A percentile compares a stretch with the other conserved stretches of the same genome.
Conservation (phyloP, 53 echinoderm and acorn worm genomes). For the Hippasteria phrygiana region DNA sequence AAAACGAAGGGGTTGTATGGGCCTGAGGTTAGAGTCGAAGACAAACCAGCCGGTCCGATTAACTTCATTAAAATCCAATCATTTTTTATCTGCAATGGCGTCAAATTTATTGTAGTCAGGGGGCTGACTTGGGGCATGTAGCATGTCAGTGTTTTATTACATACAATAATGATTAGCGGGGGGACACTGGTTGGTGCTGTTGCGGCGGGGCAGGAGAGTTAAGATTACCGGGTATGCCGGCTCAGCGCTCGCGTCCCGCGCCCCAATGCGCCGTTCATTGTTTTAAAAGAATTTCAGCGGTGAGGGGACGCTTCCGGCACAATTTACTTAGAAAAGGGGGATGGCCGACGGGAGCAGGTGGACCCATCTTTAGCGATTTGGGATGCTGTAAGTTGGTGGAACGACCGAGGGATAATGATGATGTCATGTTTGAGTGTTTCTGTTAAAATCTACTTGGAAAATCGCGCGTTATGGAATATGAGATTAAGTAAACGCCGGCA, state of each 20-base stretch:
- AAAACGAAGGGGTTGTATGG: not conserved
- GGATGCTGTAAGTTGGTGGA: slow-evolving; percentile 66
- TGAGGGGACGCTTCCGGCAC: slow-evolving; percentile 47
- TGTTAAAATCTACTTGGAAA: slow-evolving; percentile 34
- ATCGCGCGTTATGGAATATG: slow-evolving; percentile 54
- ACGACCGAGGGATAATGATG: slow-evolving; percentile 63
- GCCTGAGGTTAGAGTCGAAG: slow-evolving; percentile 32
- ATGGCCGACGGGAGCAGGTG: slow-evolving; percentile 50
- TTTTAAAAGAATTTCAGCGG: slow-evolving; percentile 19
- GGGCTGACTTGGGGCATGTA: slow-evolving; percentile 57
- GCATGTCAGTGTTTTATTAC: slow-evolving; percentile 58
- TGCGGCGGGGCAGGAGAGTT: slow-evolving; percentile 27
- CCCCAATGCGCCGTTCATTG: slow-evolving; percentile 11
- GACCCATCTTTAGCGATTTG: slow-evolving; percentile 41
- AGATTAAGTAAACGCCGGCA: slow-evolving; percentile 49
- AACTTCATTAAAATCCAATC: slow-evolving; percentile 71
- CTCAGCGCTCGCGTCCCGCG: not conserved
- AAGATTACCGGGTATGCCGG: slow-evolving; percentile 27
- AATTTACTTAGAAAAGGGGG: slow-evolving; percentile 65
- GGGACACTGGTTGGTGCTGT: slow-evolving; percentile 28
- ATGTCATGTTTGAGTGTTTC: slow-evolving; percentile 59
- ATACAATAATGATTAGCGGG: slow-evolving; percentile 51
- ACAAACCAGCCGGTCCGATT: slow-evolving; percentile 65
- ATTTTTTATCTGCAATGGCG: slow-evolving; percentile 70
- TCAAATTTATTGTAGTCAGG: slow-evolving; percentile 66